Evolutionary conservation across 2,888 invertebrate genomes (phyloP).

Genomic region (Odontothrips loti): DNA sequence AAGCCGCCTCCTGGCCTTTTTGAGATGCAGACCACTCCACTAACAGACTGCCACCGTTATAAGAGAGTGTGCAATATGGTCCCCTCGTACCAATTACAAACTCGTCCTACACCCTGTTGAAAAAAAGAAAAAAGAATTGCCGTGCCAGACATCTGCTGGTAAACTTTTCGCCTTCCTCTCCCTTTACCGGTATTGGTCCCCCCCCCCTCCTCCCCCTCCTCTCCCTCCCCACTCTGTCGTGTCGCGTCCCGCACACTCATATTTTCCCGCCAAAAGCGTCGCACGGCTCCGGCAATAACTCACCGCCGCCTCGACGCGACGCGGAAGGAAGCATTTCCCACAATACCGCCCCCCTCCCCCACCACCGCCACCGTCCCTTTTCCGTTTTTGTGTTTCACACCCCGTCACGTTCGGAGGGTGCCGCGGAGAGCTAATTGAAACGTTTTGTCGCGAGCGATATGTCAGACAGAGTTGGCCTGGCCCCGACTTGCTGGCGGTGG

Average conservation of each 20-base stretch:
- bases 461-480: background rate
- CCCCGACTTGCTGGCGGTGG: background rate
- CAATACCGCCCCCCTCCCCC: background rate
- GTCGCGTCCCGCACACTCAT: background rate
- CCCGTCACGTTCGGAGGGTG: background rate
- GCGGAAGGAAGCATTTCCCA: constrained; percentile 22
- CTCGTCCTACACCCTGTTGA: too few relatives aligned
- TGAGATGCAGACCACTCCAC: too few relatives aligned
- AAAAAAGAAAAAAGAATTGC: too few relatives aligned
- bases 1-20: too few relatives aligned
- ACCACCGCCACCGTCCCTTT: background rate
- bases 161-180: too few relatives aligned
- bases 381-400: background rate
- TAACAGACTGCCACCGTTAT: too few relatives aligned
- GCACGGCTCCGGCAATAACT: constrained; percentile 2
- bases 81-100: too few relatives aligned
- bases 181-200: background rate
- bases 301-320: constrained; percentile 1
- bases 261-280: constrained; percentile 13
- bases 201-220: background rate
- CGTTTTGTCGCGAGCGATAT: background rate
- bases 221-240: background rate
- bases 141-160: too few relatives aligned
- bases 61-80: too few relatives aligned
- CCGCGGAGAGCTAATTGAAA: background rate